phyloP scores from a whole-genome alignment of 2,888 invertebrate species.

The Biston stratarius region DNA sequence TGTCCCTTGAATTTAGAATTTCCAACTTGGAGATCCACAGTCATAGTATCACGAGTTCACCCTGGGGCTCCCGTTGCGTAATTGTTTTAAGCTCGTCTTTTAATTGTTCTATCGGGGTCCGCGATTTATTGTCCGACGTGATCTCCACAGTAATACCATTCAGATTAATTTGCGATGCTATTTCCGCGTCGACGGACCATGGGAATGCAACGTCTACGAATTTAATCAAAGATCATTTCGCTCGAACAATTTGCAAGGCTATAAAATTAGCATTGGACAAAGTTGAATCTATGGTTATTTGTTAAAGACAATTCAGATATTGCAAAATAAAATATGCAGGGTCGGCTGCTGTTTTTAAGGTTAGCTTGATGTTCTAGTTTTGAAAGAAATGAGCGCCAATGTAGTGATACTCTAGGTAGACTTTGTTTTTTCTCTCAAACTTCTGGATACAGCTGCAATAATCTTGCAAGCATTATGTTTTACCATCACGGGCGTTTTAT shows the following conservation, averaged over 20 bases:
- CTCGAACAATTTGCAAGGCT: slow-evolving; percentile 61
- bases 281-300: slow-evolving; percentile 43
- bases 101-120: slow-evolving; percentile 85
- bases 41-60: slow-evolving; percentile 69
- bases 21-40: slow-evolving; percentile 51
- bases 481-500: too few relatives aligned
- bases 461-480: too few relatives aligned
- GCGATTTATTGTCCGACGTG: slow-evolving; percentile 83
- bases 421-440: too few relatives aligned
- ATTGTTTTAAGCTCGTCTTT: slow-evolving; percentile 86
- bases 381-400: neutral
- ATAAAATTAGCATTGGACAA: slow-evolving; percentile 59
- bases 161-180: slow-evolving; percentile 80
- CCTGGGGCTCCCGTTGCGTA: slow-evolving; percentile 80
- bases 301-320: slow-evolving; percentile 7
- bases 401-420: too few relatives aligned
- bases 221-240: slow-evolving; percentile 76
- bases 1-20: slow-evolving; percentile 5
- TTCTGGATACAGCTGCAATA: too few relatives aligned
- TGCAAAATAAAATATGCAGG: neutral
- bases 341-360: neutral
- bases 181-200: slow-evolving; percentile 78
- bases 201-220: slow-evolving; percentile 78
- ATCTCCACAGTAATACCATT: slow-evolving; percentile 77
- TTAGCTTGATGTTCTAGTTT: too few relatives aligned